These are phyloP conservation scores for Lottia scabra DNA, from an alignment of 2,888 invertebrate species.

Conservation along the genomic window DNA sequence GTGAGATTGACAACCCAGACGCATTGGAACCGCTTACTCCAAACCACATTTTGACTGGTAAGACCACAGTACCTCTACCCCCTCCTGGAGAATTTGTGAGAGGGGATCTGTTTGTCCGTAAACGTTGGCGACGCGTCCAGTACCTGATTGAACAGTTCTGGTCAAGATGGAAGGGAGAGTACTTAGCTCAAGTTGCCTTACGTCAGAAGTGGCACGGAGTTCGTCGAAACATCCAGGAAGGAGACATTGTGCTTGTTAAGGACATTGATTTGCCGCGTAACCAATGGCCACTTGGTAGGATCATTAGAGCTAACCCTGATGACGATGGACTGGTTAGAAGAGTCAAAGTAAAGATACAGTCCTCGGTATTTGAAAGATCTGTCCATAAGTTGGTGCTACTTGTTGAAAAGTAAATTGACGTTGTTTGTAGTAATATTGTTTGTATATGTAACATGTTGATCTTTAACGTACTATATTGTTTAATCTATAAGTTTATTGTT, in stretches of 20 bases:
- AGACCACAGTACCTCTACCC: constrained; percentile 12
- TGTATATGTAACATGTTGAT: no score
- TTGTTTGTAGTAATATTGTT: no score
- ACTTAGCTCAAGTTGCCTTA: constrained; percentile 31
- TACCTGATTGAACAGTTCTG: constrained; percentile 38
- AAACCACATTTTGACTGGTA: constrained; percentile 23
- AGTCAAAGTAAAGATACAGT: constrained; percentile 10
- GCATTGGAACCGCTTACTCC: constrained; percentile 24
- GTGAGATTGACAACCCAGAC: not conserved
- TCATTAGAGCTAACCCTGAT: constrained; percentile 11
- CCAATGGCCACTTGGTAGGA: constrained; percentile 27
- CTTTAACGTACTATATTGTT: no score
- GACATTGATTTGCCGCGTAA: constrained; percentile 31
- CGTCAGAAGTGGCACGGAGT: constrained; percentile 31
- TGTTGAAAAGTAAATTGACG: not conserved
- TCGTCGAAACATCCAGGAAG: constrained; percentile 21
- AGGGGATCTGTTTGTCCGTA: constrained; percentile 30
- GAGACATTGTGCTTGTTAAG: constrained; percentile 37
- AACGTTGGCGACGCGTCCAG: constrained; percentile 35
- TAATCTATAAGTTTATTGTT: no score
- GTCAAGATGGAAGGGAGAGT: constrained; percentile 35
- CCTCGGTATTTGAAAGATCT: constrained; percentile 27
- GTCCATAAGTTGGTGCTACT: constrained; percentile 34
- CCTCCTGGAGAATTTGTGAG: constrained; percentile 28
- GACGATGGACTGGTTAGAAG: constrained; percentile 30